Evolutionary conservation across 2,888 invertebrate species (phyloP), one percentile per base, ranked within the genome.

Genomic region (Seira ritae): DNA sequence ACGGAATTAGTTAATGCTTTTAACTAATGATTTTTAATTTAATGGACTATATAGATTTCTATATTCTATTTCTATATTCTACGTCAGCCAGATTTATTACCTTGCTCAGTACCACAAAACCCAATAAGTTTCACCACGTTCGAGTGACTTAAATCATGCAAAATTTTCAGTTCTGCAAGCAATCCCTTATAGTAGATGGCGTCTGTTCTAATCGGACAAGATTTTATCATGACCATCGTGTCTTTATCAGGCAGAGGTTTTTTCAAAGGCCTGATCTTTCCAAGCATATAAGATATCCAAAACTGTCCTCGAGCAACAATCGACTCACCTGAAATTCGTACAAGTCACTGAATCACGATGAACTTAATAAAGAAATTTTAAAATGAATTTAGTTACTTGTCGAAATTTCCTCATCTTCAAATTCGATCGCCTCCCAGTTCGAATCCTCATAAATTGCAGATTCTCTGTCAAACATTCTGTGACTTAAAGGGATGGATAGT

Each of bases 251-350:
- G 24, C 22, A 62, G 75, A n/a, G 75, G 46, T 0, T 23, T 42
- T 22, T 22, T 62, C 1, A 10, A 20, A 0, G 37, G 23, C 1
- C 73, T 66, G 60, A 80, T 37, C 8, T 62, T 67, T 8, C 84
- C 84, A 15, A 80, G 73, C 71, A 77, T 73, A 55, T 69, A 84
- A 0, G 73, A 80, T 12, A 73, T 72, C 1, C 84, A 80, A 74
- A 84, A 84, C 19, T 84, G 84, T 3, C 84, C 84, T 55, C 84
- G 60, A 3, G 84, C 84, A 12, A 80, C 77, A 12, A 84, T 80
- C 0, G 73, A 80, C 22, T 77, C 77, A 0, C 68, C 84, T 84
- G 62, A 46, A 31, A 22, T 10, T 10, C 24, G 15, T 31, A 20
- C 19, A 2, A 73, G 4, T 22, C 22, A 67, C 67, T 24, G 15